Evolutionary conservation across 1,140 invertebrate species (phyloP).

Genomic region (Plutomurus gul): DNA sequence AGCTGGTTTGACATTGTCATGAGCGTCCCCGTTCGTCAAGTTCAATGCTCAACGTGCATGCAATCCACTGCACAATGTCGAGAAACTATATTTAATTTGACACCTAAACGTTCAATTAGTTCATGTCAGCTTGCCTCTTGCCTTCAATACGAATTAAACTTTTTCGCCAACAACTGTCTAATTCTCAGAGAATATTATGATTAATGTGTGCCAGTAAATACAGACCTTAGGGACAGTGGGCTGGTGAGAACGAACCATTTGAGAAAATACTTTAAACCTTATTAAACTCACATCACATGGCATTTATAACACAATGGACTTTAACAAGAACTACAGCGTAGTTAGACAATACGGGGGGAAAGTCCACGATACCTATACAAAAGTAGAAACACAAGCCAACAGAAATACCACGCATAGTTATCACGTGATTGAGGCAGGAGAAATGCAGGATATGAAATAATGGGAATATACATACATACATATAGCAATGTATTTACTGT

Average conservation of each 20-base stretch:
- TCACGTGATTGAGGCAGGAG: no score
- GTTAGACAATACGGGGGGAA: no score
- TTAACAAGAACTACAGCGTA: no score
- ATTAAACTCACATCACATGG: not conserved
- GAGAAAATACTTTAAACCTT: not conserved
- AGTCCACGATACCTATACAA: no score
- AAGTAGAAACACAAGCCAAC: no score
- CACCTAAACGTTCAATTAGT: conserved; percentile 24
- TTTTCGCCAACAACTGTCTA: conserved; percentile 23
- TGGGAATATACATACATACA: no score
- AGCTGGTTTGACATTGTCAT: conserved; percentile 3
- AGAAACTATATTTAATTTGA: conserved; percentile 24
- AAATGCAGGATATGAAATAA: no score
- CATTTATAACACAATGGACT: no score
- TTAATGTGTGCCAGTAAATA: conserved; percentile 14
- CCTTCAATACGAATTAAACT: conserved; percentile 17
- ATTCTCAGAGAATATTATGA: conserved; percentile 5
- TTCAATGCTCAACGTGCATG: conserved; percentile 23
- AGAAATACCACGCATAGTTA: no score
- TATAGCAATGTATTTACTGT: no score
- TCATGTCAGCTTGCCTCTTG: conserved; percentile 11
- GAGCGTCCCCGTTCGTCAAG: conserved; percentile 7
- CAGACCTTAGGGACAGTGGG: conserved; percentile 8
- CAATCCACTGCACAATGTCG: not conserved
- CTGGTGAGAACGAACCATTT: conserved; percentile 6